These are phyloP conservation scores for Electrona antarctica DNA, from an alignment of 2,113 vertebrate genomes.

Conservation along the genomic window DNA sequence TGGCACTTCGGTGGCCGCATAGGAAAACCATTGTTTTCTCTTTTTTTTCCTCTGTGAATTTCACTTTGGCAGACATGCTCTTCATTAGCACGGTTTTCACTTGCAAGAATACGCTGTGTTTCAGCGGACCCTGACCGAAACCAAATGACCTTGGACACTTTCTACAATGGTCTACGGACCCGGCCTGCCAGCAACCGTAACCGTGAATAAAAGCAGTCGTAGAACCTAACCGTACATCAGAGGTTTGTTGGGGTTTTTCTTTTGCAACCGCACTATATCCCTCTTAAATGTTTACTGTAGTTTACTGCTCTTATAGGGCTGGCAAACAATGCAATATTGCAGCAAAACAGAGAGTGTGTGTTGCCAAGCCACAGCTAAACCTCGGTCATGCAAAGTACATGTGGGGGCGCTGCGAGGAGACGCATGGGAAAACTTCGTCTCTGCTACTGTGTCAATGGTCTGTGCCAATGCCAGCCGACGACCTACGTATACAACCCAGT, in stretches of 20 bases:
- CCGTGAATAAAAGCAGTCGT: conserved; percentile 78
- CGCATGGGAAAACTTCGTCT: conserved; percentile 65
- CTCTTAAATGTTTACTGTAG: conserved; percentile 80
- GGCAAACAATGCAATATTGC: conserved; percentile 62
- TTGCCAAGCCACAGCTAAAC: conserved; percentile 57
- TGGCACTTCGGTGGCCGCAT: conserved; percentile 52
- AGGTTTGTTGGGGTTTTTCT: conserved; percentile 75
- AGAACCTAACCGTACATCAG: conserved; percentile 75
- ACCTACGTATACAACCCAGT: too few relatives aligned
- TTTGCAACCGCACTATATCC: conserved; percentile 71
- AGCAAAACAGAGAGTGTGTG: conserved; percentile 6
- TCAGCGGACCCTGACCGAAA: conserved; percentile 71
- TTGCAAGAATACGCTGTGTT: conserved; percentile 65
- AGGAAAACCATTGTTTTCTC: conserved; percentile 51
- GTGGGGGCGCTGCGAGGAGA: conserved; percentile 57
- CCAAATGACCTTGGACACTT: conserved; percentile 77
- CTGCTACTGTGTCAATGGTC: conserved; percentile 40
- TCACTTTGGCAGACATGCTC: conserved; percentile 61
- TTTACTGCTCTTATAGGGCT: conserved; percentile 67
- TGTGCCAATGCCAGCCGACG: conserved; percentile 5
- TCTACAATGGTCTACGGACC: conserved; percentile 63
- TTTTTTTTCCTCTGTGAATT: conserved; percentile 48
- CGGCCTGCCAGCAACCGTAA: conserved; percentile 78
- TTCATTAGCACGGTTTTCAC: conserved; percentile 74
- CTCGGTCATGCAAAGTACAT: conserved; percentile 58